Percentiles rank a stretch among this genome's conserved stretches.
Evolutionary conservation across 2,797 vertebrate genomes (phyloP).

Genomic region (Bovichtus variegatus): DNA sequence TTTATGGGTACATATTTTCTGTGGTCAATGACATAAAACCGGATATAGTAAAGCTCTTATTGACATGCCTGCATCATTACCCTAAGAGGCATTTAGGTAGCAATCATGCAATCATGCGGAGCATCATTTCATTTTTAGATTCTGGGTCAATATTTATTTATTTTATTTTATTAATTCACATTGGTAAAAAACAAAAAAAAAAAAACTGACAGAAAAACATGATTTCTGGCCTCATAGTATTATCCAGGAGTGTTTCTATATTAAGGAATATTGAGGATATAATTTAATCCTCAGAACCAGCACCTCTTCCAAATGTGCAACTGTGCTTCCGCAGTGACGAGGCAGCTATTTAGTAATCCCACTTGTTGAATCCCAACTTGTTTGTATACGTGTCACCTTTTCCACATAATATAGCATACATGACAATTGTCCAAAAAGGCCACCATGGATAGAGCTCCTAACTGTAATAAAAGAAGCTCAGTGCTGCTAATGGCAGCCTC

Average conservation of each 20-base stretch:
- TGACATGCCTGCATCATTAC: neutral
- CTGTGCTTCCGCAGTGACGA: neutral
- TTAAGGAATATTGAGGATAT: neutral
- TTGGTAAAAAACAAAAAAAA: too few relatives aligned
- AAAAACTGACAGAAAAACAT: too few relatives aligned
- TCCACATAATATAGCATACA: neutral
- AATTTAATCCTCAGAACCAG: neutral
- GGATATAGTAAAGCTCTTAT: neutral
- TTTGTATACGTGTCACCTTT: too few relatives aligned
- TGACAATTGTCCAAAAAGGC: neutral
- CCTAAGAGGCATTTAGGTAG: neutral
- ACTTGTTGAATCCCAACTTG: neutral
- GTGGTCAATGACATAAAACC: neutral
- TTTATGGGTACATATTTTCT: neutral
- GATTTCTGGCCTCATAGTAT: too few relatives aligned
- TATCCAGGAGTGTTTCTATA: neutral
- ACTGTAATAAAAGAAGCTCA: neutral
- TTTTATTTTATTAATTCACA: too few relatives aligned
- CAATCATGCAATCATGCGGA: neutral
- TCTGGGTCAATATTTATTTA: too few relatives aligned
- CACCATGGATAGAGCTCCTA: neutral
- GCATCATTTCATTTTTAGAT: too few relatives aligned
- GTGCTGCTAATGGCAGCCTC: slow-evolving; percentile 25
- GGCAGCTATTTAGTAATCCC: neutral
- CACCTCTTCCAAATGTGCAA: neutral